phyloP scores from a whole-genome alignment of 2,113 vertebrate species.

The Paradoxurus hermaphroditus region DNA sequence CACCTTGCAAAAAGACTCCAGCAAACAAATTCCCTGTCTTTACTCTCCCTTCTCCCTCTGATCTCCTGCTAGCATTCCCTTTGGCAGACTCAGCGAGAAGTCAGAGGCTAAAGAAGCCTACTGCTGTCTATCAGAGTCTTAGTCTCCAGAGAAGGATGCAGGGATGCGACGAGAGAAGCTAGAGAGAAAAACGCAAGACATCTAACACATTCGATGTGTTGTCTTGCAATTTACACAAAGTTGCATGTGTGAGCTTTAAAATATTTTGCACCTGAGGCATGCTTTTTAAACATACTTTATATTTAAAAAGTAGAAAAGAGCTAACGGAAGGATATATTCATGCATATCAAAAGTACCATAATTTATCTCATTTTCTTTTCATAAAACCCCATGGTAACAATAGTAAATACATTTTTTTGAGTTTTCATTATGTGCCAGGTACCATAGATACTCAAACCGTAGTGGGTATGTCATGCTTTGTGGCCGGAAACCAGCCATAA shows the following conservation, averaged over 20 bases:
- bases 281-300: no score
- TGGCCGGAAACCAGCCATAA: not conserved
- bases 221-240: not conserved
- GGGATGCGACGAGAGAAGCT: not conserved
- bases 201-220: not conserved
- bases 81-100: not conserved
- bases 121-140: not conserved
- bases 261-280: not conserved
- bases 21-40: not conserved
- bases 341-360: not conserved
- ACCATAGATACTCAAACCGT: not conserved
- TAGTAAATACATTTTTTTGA: not conserved
- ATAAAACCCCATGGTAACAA: not conserved
- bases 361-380: not conserved
- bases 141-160: not conserved
- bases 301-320: not conserved
- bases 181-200: not conserved
- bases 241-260: not conserved
- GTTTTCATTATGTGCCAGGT: not conserved
- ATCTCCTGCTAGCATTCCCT: not conserved
- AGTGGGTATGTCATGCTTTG: not conserved
- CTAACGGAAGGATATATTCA: not conserved
- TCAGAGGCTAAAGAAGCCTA: not conserved
- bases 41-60: not conserved
- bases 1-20: not conserved